Conservation (phyloP, 2,888 invertebrate species). For the Agriopis leucophaearia region DNA sequence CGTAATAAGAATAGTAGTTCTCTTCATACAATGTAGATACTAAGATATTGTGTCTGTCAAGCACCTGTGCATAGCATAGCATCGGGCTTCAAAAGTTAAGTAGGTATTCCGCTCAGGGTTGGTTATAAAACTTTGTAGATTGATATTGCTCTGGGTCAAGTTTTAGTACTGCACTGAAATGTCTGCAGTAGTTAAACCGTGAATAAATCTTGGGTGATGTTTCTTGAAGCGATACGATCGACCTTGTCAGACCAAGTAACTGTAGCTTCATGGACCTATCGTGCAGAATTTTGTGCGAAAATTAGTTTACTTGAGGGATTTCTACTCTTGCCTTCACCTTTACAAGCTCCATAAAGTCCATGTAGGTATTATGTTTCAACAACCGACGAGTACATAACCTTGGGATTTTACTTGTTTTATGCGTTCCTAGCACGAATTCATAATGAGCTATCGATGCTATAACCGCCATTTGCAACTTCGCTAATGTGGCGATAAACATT, state of each 20-base stretch:
- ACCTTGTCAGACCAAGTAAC: constrained; percentile 12
- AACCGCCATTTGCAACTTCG: constrained; percentile 23
- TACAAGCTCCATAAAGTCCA: constrained; percentile 27
- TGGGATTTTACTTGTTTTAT: constrained; percentile 30
- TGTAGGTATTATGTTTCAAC: constrained; percentile 16
- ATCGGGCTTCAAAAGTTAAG: constrained; percentile 16
- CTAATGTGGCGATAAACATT: constrained; percentile 31
- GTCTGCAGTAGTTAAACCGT: constrained; percentile 1
- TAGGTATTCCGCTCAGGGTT: constrained; percentile 23
- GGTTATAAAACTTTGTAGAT: constrained; percentile 20
- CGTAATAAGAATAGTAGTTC: neutral
- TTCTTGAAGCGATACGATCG: constrained; percentile 5
- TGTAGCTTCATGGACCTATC: neutral
- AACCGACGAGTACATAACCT: constrained; percentile 21
- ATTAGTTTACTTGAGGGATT: constrained; percentile 8
- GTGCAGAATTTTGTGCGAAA: neutral
- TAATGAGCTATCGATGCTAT: constrained; percentile 34
- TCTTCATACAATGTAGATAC: neutral
- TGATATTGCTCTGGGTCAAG: constrained; percentile 25
- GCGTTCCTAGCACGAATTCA: constrained; percentile 33
- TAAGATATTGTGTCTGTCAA: constrained; percentile 13
- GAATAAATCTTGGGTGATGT: neutral
- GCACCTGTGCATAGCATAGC: constrained; percentile 17
- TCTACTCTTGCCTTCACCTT: constrained; percentile 30
- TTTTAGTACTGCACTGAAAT: constrained; percentile 26